Evolutionary conservation across 2,888 invertebrate genomes (phyloP), one percentile per base, ranked within the genome.

Genomic region (Drosophila suboccidentalis): DNA sequence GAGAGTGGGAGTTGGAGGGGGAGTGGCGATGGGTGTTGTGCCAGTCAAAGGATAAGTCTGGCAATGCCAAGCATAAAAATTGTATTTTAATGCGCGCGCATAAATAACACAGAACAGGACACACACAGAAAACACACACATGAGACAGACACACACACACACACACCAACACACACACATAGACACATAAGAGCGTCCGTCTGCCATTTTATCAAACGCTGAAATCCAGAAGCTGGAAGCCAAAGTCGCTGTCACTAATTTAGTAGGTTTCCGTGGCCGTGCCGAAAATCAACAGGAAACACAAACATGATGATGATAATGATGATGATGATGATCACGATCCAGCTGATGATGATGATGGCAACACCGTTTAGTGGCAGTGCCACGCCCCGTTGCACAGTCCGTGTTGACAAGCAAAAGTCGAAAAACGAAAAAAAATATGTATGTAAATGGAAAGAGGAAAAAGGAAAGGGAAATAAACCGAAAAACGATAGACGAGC

Each of bases 211-310:
- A 86, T 86, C 90, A 89, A 89, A 70, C 67, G 78, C 65, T 58
- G 86, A 89, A 89, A 81, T 87, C 71, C 51, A 44, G 26, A 76
- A 58, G 51, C 61, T 63, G 62, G 53, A 74, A 71, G 74, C 68
- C 64, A 71, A 71, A 83, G 76, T 71, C 78, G 74, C 81, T 83
- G 89, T 61, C 87, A 88, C 89, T 90, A 90, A 87, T 87, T 87
- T 90, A 84, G 88, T 77, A 65, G 77, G 80, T 75, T 77, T 80
- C 77, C 77, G 70, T 77, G 70, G 80, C 80, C 66, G 39, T 82
- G 87, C 87, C 84, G 78, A 88, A 87, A 90, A 87, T 87, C 86
- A 87, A 87, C 86, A 87, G 86, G 90, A 87, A 86, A 78, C 89
- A 76, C 89, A 76, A 89, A 89, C 87, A 89, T 77, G 57, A 44